Percentiles rank a stretch among this genome's conserved stretches.
Conservation (phyloP, 2,888 invertebrate genomes). For the Cataglyphis livida region DNA sequence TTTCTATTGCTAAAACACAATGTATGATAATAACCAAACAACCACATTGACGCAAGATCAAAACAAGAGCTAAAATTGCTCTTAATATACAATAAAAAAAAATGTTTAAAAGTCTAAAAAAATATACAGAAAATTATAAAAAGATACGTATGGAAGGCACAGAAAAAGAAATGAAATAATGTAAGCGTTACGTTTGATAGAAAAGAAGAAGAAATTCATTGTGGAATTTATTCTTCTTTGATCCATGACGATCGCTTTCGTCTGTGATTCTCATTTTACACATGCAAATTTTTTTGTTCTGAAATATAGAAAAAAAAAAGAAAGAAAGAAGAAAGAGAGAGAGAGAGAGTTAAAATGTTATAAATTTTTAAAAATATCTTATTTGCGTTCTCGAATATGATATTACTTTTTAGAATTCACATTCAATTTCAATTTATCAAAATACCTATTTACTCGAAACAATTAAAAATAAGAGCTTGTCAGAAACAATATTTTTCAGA, state of each 20-base stretch:
- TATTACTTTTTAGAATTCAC: neutral
- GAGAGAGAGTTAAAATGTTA: neutral
- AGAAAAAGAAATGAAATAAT: neutral
- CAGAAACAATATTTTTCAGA: conserved; percentile 7
- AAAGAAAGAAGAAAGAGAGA: no score
- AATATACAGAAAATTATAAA: no score
- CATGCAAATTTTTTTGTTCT: neutral
- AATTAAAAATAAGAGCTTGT: neutral
- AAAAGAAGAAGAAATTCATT: neutral
- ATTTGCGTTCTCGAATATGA: neutral
- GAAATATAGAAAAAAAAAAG: no score
- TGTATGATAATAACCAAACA: no score
- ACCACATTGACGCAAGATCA: no score
- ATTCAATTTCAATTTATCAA: neutral
- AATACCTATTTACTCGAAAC: neutral
- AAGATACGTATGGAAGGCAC: no score
- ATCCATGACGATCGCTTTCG: conserved; percentile 3
- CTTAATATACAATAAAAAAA: no score
- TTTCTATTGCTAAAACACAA: neutral
- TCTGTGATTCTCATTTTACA: conserved; percentile 15
- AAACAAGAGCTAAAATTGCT: no score
- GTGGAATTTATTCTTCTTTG: conserved; percentile 30
- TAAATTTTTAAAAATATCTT: neutral
- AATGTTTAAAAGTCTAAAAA: no score
- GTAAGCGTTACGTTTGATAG: neutral